Evolutionary conservation across 2,113 vertebrate genomes (phyloP), one percentile per base, ranked within the genome.

Genomic region (Catharus minimus): DNA sequence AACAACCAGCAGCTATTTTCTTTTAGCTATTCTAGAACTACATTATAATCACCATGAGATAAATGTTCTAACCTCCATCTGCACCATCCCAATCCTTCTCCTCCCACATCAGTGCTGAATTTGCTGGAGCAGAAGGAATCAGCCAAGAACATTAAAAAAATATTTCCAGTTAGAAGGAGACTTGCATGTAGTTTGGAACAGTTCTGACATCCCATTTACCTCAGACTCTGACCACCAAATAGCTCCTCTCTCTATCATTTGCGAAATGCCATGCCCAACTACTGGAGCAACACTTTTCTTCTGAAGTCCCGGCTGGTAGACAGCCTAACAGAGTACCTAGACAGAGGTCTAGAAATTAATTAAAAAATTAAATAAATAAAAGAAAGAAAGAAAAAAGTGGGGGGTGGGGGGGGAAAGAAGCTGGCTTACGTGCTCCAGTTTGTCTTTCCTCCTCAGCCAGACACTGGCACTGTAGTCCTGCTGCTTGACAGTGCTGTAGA

Each of bases 401-500:
- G 32, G 5, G 20, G 32, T 36, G 33, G 33, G 20, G 18, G 21
- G 32, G 1, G 23, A 88, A 62, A 94, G 82, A 94, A 96, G 91
- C 89, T 32, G 75, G 90, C 98, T 99, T 98, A 99, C 99, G 77
- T 99, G 98, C 84, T 99, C 99, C 73, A 99, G 96, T 95, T 98
- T 99, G 87, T 99, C 98, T 95, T 98, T 98, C 97, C 98, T 98
- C 82, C 98, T 98, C 85, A 99, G 98, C 98, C 98, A 99, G 92
- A 99, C 98, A 86, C 98, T 97, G 95, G 98, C 98, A 73, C 98
- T 98, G 95, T 99, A 99, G 95, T 99, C 99, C 94, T 98, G 98
- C 97, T 99, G 98, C 96, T 98, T 98, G 96, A 98, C 98, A 15
- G 98, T 93, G 89, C 98, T 98, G 97, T 98, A 98, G 90, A 98